Evolutionary conservation across 2,888 invertebrate genomes (phyloP).

Genomic region (Sthenelais limicola): DNA sequence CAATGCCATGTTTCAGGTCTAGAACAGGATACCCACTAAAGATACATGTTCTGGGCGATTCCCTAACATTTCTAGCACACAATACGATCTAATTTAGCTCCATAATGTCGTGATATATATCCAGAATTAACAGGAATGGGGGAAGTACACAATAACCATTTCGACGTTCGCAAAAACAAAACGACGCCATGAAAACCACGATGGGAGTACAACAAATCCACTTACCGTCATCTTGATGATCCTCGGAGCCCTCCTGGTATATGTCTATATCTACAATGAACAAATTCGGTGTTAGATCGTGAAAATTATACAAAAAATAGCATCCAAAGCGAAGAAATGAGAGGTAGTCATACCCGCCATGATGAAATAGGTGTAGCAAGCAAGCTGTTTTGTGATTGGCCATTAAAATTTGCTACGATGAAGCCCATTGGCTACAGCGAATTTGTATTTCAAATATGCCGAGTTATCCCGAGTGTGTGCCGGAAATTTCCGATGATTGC

Average conservation of each 20-base stretch:
- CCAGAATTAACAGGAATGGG: slow-evolving; percentile 32
- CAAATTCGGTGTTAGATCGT: slow-evolving; percentile 31
- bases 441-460: slow-evolving; percentile 45
- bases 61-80: slow-evolving; percentile 25
- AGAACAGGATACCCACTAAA: slow-evolving; percentile 5
- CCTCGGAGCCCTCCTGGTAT: slow-evolving; percentile 65
- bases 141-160: slow-evolving; percentile 32
- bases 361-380: slow-evolving; percentile 41
- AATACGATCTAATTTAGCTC: background rate
- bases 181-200: slow-evolving; percentile 19
- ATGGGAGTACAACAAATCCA: slow-evolving; percentile 38
- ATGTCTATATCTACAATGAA: slow-evolving; percentile 68
- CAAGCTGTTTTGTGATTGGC: slow-evolving; percentile 36
- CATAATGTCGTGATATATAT: background rate
- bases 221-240: slow-evolving; percentile 66
- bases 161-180: slow-evolving; percentile 43
- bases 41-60: slow-evolving; percentile 7
- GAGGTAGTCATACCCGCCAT: slow-evolving; percentile 44
- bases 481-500: slow-evolving; percentile 30
- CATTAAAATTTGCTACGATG: slow-evolving; percentile 10
- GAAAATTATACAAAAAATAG: slow-evolving; percentile 39
- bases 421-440: slow-evolving; percentile 30
- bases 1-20: slow-evolving; percentile 24
- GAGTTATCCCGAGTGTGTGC: slow-evolving; percentile 17
- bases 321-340: slow-evolving; percentile 42